phyloP scores from a whole-genome alignment of 2,113 vertebrate genomes.

The Dascyllus trimaculatus region DNA sequence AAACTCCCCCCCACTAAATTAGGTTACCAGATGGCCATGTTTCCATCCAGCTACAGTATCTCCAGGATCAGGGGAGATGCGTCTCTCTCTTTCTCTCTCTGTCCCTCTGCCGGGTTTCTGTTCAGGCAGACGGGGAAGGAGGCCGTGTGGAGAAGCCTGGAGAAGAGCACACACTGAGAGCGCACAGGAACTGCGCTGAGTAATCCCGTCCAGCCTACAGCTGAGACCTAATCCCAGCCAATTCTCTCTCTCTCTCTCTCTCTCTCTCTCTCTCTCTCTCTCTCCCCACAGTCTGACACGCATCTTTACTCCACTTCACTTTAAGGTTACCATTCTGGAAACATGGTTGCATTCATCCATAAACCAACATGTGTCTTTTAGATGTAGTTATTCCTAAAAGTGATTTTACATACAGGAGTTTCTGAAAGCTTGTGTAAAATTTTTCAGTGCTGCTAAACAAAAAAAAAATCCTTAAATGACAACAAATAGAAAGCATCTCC shows the following conservation, averaged over 20 bases:
- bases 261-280: constrained; percentile 6
- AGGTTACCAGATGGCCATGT: constrained; percentile 90
- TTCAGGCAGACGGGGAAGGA: constrained; percentile 2
- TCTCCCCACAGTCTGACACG: constrained; percentile 6
- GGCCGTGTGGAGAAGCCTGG: constrained; percentile 14
- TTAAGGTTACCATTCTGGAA: too few species aligned
- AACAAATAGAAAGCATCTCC: too few species aligned
- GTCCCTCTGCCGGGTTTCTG: not conserved
- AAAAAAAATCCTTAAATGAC: too few species aligned
- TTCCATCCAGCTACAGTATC: constrained; percentile 35
- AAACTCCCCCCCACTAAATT: too few species aligned
- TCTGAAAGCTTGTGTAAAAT: too few species aligned
- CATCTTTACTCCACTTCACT: not conserved
- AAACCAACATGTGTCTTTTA: too few species aligned
- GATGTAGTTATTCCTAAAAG: too few species aligned
- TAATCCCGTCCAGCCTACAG: constrained; percentile 64
- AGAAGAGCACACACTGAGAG: not conserved
- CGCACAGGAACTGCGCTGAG: constrained; percentile 19
- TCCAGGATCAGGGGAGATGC: not conserved
- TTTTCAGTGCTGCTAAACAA: too few species aligned
- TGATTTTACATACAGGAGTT: too few species aligned
- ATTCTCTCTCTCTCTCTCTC: constrained; percentile 13
- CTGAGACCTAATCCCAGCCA: constrained; percentile 62
- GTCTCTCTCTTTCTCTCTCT: too few species aligned
- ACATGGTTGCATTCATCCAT: too few species aligned